A percentile compares a stretch with the other conserved stretches of the same genome.
Conservation (phyloP, 2,113 vertebrate species). For the Holacanthus passer region DNA sequence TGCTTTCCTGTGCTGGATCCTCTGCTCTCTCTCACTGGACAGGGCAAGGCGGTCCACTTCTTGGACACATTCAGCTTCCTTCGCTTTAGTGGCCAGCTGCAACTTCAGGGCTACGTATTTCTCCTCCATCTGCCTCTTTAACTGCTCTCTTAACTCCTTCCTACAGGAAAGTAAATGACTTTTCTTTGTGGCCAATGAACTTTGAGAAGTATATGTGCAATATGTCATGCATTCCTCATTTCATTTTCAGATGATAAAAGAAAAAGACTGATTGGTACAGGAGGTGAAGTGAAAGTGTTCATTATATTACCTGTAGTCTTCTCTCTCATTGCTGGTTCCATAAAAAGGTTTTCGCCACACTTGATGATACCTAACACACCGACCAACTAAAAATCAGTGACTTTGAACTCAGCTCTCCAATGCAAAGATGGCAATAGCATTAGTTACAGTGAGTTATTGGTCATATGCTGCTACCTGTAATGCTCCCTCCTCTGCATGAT, state of each 20-base stretch:
- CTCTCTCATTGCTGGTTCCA: conserved; percentile 78
- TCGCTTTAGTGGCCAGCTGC: conserved; percentile 55
- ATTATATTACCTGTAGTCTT: conserved; percentile 79
- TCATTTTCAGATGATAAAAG: too few relatives aligned
- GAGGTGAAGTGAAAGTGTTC: neutral
- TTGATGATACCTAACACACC: conserved; percentile 76
- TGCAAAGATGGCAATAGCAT: neutral
- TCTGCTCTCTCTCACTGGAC: conserved; percentile 67
- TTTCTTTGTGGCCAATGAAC: neutral
- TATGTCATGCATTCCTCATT: neutral
- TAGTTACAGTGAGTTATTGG: neutral
- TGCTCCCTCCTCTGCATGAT: conserved; percentile 81
- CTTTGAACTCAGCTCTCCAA: conserved; percentile 8
- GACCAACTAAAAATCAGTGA: conserved; percentile 22
- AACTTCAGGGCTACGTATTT: conserved; percentile 70
- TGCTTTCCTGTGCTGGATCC: conserved; percentile 65
- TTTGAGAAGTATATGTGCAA: neutral
- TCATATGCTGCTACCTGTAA: conserved; percentile 56
- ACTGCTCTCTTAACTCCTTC: conserved; percentile 75
- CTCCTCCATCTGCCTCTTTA: conserved; percentile 81
- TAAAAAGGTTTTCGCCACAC: conserved; percentile 82
- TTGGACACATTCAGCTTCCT: conserved; percentile 63
- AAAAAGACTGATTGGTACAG: neutral
- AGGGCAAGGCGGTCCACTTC: conserved; percentile 72
- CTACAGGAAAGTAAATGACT: conserved; percentile 42